Conservation (phyloP, 2,797 vertebrate species). For the Eulemur albifrons region DNA sequence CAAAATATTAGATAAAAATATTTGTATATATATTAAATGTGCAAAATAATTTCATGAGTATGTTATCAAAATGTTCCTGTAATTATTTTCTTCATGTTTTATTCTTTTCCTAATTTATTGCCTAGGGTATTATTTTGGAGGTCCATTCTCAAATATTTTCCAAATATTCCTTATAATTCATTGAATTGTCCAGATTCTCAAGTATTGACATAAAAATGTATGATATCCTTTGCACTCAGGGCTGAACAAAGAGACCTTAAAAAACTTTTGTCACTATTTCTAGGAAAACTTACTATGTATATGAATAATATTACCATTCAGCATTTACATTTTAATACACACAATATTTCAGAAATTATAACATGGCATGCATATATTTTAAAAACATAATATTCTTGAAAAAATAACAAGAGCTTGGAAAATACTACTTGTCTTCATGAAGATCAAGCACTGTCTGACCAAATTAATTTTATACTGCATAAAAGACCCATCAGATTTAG, state of each 20-base stretch:
- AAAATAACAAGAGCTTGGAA: neutral
- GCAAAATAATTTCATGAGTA: neutral
- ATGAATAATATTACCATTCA: neutral
- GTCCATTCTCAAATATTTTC: neutral
- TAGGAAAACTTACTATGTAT: neutral
- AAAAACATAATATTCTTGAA: neutral
- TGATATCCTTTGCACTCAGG: neutral
- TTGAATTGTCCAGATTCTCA: neutral
- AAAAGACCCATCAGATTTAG: neutral
- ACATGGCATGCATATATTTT: neutral
- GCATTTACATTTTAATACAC: neutral
- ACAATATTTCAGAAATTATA: neutral
- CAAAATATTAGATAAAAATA: neutral
- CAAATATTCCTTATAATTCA: neutral
- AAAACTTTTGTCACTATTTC: neutral
- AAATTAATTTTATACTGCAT: neutral
- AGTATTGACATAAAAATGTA: neutral
- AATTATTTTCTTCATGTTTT: neutral
- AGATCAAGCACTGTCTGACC: neutral
- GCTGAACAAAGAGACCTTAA: neutral
- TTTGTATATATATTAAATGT: neutral
- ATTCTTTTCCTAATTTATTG: neutral
- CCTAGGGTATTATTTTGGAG: neutral
- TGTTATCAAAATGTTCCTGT: neutral
- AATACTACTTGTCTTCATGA: neutral